Base-by-base conservation (phyloP, 2,113 vertebrate genomes). In the Aldabrachelys gigantea region DNA sequence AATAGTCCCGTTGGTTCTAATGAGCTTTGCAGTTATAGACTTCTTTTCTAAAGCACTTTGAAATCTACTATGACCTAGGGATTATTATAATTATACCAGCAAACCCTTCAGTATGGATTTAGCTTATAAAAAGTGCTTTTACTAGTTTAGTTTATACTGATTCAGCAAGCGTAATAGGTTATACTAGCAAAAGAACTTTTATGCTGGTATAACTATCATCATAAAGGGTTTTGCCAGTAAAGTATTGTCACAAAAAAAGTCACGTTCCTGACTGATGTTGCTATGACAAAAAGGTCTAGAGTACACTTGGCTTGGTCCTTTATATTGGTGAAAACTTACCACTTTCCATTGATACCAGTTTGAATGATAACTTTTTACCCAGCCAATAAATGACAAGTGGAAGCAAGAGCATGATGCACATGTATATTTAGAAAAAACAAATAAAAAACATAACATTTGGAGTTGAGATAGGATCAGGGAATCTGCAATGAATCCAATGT, bases 381-480 rank as follows among this genome's bases (percentile, higher is more conserved):
- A 93, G 90, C 89, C 96, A 95, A 96, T 90, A 97, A 96, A 92
- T 96, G 91, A 92, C 91, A 95, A 93, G 94, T 95, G 87, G 97
- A 92, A 92, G 87, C 89, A 96, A 56, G 90, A 59, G 85, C 6
- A 5, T 56, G 82, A 85, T 92, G 1, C 53, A 44, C 56, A 69
- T 69, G 35, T n/a, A n/a, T 69, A 69, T n/a, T n/a, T 69, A 9
- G 19, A 69, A 49, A 35, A 35, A 17, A 8, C 29, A 59, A 16
- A 62, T 3, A 16, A 31, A 6, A 62, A 31, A 16, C 16, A 22
- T 22, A 31, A 11, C 31, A 91, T 62, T 29, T 38, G 35, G 59
- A 90, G 44, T 21, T 84, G 44, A 54, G 53, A 19, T 85, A 1
- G 80, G 53, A 59, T 2, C 1, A 11, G 53, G 65, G 47, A 53